Conservation (phyloP, 2,797 vertebrate species). For the Anguilla pacifica region DNA sequence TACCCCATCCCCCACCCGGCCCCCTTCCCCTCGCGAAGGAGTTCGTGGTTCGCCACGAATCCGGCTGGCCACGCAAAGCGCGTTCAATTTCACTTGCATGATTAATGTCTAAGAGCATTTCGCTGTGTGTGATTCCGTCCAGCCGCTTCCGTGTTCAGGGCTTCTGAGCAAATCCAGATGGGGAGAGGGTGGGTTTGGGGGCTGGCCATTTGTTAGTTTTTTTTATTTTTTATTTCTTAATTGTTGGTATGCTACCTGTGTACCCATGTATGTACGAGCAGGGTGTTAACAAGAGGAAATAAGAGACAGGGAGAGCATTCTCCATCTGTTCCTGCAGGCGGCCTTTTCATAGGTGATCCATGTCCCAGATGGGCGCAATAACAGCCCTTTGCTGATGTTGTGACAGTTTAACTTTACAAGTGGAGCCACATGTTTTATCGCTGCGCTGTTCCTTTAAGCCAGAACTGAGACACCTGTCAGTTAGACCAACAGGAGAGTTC, state of each 20-base stretch:
- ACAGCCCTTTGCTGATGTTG: neutral
- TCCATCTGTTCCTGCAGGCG: conserved; percentile 10
- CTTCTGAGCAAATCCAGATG: neutral
- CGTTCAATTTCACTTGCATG: neutral
- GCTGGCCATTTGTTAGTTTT: neutral
- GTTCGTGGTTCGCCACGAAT: neutral
- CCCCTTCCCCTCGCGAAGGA: neutral
- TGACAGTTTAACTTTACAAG: neutral
- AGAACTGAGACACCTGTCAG: neutral
- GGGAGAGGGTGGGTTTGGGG: neutral
- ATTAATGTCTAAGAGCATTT: conserved; percentile 13
- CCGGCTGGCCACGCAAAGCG: neutral
- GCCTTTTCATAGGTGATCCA: neutral
- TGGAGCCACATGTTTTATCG: neutral
- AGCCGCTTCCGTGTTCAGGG: neutral
- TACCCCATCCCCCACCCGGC: neutral
- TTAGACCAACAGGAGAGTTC: neutral
- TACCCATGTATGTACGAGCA: neutral
- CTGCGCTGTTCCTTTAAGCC: neutral
- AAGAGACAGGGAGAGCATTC: neutral
- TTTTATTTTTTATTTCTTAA: neutral
- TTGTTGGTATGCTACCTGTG: neutral
- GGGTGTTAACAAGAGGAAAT: conserved; percentile 16
- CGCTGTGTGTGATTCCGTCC: neutral
- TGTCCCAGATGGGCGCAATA: neutral